phyloP scores from a whole-genome alignment of 2,113 vertebrate species.

The Cephalopholis sonnerati region DNA sequence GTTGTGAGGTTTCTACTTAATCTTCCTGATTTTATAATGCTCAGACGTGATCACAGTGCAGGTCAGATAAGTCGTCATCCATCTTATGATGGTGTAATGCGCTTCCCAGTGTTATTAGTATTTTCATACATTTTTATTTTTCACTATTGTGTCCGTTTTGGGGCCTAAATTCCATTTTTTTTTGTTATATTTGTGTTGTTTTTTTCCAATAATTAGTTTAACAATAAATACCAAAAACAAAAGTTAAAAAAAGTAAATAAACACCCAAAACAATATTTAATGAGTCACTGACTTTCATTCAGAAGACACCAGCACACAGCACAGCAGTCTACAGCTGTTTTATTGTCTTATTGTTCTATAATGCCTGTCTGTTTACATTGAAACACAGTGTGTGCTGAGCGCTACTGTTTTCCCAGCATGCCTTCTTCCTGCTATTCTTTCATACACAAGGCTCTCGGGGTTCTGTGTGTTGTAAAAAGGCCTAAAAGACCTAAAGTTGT shows the following conservation, averaged over 20 bases:
- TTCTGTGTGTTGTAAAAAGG: background rate
- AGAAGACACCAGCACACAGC: background rate
- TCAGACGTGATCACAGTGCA: no score
- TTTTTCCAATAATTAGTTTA: no score
- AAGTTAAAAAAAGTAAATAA: no score
- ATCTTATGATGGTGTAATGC: no score
- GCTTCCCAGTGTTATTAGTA: no score
- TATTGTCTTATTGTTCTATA: background rate
- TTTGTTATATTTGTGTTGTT: no score
- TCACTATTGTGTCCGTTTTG: no score
- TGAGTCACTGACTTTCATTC: conserved; percentile 4
- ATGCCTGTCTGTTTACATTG: background rate
- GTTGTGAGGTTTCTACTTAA: no score
- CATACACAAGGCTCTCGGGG: background rate
- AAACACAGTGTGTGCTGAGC: background rate
- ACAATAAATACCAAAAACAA: background rate
- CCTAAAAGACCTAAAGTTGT: conserved; percentile 30
- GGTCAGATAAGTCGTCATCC: no score
- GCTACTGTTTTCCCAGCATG: background rate
- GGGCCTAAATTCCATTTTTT: no score
- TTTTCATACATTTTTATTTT: no score
- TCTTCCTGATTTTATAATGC: no score
- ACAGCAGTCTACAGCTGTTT: conserved; percentile 4
- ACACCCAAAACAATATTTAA: background rate
- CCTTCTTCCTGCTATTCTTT: background rate